Evolutionary conservation across 1,140 invertebrate genomes (phyloP), one percentile per base, ranked within the genome.

Genomic region (Gryon sp.): DNA sequence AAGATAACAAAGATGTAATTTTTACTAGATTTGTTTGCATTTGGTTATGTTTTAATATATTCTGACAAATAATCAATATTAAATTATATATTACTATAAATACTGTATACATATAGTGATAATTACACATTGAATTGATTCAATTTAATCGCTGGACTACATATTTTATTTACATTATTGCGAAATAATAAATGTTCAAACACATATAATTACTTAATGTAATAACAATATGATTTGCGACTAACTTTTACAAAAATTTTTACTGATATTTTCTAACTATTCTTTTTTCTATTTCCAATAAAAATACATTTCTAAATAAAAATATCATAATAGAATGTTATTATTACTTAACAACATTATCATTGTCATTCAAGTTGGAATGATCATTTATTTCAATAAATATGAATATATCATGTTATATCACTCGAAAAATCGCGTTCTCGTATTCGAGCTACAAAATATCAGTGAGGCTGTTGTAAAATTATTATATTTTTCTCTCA

Each of bases 241-340:
- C 8, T 5, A 24, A 8, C 4, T 24, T 24, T 24, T n/a, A n/a
- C n/a, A n/a, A n/a, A n/a, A n/a, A n/a, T n/a, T n/a, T n/a, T n/a
- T n/a, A n/a, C n/a, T n/a, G n/a, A n/a, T n/a, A n/a, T n/a, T n/a
- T n/a, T n/a, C n/a, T n/a, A n/a, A n/a, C n/a, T n/a, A n/a, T n/a
- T n/a, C n/a, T n/a, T n/a, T n/a, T n/a, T n/a, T n/a, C n/a, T n/a
- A 11, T 2, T 45, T 4, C 20, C 15, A 32, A 7, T 68, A 57
- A 68, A 68, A 68, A 57, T 68, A 57, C 32, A 68, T 57, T 32
- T 65, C 46, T 48, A 11, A 66, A 52, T 26, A 8, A 55, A 38
- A 55, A 55, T 19, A 5, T 40, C 8, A 12, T 38, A 8, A 9
- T 26, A 26, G 30, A 46, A 14, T 68, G 11, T 46, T 15, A 19